These are phyloP conservation scores for Lithophane semibrunnea DNA, from an alignment of 2,888 invertebrate species.

Conservation along the genomic window DNA sequence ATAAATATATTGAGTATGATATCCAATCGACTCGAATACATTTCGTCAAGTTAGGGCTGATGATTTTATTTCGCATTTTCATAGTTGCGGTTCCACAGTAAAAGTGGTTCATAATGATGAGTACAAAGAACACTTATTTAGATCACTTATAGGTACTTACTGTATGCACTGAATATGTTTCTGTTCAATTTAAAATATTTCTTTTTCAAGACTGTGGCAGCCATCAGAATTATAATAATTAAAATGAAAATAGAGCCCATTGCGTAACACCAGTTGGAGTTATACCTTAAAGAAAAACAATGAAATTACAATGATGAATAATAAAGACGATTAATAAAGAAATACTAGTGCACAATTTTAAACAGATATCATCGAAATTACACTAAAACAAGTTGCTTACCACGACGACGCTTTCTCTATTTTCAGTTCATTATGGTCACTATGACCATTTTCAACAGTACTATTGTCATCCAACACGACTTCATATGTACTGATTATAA, in stretches of 20 bases:
- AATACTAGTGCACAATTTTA: not conserved
- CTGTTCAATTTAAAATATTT: conserved; percentile 10
- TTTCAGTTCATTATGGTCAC: conserved; percentile 15
- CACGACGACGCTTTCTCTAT: conserved; percentile 35
- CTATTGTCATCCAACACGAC: not conserved
- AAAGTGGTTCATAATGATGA: not conserved
- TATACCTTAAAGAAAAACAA: conserved; percentile 25
- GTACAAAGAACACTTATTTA: not conserved
- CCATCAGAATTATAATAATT: conserved; percentile 24
- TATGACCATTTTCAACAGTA: not conserved
- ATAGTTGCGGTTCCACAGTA: not conserved
- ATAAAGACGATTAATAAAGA: not conserved
- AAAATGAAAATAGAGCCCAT: conserved; percentile 28
- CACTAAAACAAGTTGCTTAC: conserved; percentile 14
- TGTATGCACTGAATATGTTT: conserved; percentile 33
- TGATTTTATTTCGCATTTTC: not conserved
- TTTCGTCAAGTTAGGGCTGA: not conserved
- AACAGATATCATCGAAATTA: not conserved
- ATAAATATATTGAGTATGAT: too few species aligned
- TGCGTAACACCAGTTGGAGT: conserved; percentile 42
- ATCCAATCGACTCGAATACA: not conserved
- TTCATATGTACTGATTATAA: conserved; percentile 7
- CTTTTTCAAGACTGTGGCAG: conserved; percentile 16
- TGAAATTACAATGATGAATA: not conserved
- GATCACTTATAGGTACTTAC: conserved; percentile 25